Conservation (phyloP, 2,888 invertebrate species). For the Penaeus monodon region DNA sequence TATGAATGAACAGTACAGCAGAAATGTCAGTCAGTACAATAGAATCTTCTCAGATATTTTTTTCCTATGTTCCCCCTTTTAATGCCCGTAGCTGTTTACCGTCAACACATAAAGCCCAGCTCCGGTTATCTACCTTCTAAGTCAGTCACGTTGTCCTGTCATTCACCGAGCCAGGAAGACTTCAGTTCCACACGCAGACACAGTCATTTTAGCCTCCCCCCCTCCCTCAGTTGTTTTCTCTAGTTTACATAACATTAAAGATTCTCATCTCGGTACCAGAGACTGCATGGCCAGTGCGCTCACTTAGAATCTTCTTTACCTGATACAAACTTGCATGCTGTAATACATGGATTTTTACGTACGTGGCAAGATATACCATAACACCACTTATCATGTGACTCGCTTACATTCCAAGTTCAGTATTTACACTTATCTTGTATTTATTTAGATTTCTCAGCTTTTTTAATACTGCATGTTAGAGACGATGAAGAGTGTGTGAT, state of each 20-base stretch:
- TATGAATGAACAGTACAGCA: too few species aligned
- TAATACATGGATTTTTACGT: slow-evolving; percentile 3
- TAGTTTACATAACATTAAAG: background rate
- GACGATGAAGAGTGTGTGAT: slow-evolving; percentile 20
- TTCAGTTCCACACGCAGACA: too few species aligned
- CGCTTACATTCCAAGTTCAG: slow-evolving; percentile 16
- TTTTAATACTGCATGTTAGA: slow-evolving; percentile 20
- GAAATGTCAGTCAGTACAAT: too few species aligned
- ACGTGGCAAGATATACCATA: slow-evolving; percentile 4
- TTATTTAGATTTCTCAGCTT: slow-evolving; percentile 21
- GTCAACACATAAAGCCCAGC: too few species aligned
- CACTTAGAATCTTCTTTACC: background rate
- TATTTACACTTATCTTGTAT: slow-evolving; percentile 4
- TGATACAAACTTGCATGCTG: slow-evolving; percentile 8
- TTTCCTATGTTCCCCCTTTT: too few species aligned
- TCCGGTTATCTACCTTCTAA: too few species aligned
- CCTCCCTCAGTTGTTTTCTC: background rate
- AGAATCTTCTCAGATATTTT: too few species aligned
- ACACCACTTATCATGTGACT: background rate
- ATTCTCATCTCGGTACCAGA: slow-evolving; percentile 22
- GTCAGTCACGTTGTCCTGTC: too few species aligned
- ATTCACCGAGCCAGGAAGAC: too few species aligned
- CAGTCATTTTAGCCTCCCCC: too few species aligned
- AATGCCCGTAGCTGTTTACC: too few species aligned
- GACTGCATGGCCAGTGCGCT: slow-evolving; percentile 7